Conservation (phyloP, 2,888 invertebrate genomes). For the Pollenia griseotomentosa region DNA sequence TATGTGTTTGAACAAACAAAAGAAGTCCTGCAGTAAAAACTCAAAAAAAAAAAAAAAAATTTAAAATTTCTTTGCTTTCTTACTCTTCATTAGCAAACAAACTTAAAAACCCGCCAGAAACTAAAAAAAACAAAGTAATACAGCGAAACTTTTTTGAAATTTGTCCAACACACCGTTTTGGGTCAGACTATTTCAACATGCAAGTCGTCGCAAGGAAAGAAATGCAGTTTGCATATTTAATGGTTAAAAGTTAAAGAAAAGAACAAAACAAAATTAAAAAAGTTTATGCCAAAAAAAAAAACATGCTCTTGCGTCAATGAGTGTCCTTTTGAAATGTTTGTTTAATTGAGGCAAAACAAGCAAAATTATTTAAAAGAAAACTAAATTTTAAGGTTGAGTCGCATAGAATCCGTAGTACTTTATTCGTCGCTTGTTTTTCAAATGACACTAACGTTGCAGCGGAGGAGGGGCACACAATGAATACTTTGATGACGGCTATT, state of each 20-base stretch:
- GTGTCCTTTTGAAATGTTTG: constrained; percentile 37
- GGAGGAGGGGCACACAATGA: no score
- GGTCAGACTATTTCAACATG: constrained; percentile 7
- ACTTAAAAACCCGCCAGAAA: neutral
- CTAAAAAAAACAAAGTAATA: neutral
- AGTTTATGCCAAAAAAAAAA: neutral
- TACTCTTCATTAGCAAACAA: neutral
- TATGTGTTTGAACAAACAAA: neutral
- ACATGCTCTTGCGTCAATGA: constrained; percentile 36
- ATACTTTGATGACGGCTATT: no score
- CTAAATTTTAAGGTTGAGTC: constrained; percentile 14
- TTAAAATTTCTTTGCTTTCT: neutral
- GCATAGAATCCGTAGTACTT: no score
- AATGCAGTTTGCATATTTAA: constrained; percentile 2
- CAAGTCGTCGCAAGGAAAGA: neutral
- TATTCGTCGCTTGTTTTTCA: no score
- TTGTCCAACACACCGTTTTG: neutral
- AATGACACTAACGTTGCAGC: no score
- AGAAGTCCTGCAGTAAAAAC: constrained; percentile 16
- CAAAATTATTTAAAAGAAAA: constrained; percentile 14
- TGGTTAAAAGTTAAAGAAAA: constrained; percentile 1
- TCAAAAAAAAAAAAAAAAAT: neutral
- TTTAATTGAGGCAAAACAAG: constrained; percentile 17
- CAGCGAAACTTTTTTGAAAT: neutral
- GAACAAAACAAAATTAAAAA: constrained; percentile 1